Evolutionary conservation across 2,113 vertebrate species (phyloP), one percentile per base, ranked within the genome.

Genomic region (Natator depressus): DNA sequence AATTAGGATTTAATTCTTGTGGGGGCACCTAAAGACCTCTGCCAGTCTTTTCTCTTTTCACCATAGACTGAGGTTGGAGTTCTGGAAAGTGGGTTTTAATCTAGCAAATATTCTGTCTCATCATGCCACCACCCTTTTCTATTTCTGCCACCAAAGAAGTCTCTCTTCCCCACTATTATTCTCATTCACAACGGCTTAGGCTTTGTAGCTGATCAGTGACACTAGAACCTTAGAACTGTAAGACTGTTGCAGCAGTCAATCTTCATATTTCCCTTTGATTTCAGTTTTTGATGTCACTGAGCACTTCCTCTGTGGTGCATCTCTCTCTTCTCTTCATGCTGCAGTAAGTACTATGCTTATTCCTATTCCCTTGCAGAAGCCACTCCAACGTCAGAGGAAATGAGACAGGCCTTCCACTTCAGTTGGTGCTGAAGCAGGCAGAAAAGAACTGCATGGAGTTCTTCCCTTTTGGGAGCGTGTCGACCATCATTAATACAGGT

Each of bases 1-100:
- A 97, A 98, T 97, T 96, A 59, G 90, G 82, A 82, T 95, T 97
- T 97, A 95, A 96, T 94, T 96, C 90, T 96, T 96, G 82, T 82
- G 78, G 55, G 80, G 87, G 46, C 59, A 93, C 72, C 83, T 88
- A 88, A 54, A 81, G 89, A 76, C 93, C 96, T 89, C 47, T 96
- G 72, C 7, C 62, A 59, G 85, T 25, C 62, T 85, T 47, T 22
- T 14, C 31, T 17, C 54, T 82, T 57, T 27, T 54, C 27, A 46
- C 27, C n/a, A 17, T 10, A 12, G 7, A 46, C 25, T 42, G 54
- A 57, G 13, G 22, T 8, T 78, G 25, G 75, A 47, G 42, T 78
- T 42, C n/a, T 42, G 13, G 38, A 29, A 42, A 46, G 53, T 29
- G 38, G 53, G 38, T 82, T 57, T 38, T 57, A 42, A 47, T 29